Percentiles rank a stretch among this genome's conserved stretches.
Evolutionary conservation across 2,113 vertebrate genomes (phyloP).

Genomic region (Daubentonia madagascariensis): DNA sequence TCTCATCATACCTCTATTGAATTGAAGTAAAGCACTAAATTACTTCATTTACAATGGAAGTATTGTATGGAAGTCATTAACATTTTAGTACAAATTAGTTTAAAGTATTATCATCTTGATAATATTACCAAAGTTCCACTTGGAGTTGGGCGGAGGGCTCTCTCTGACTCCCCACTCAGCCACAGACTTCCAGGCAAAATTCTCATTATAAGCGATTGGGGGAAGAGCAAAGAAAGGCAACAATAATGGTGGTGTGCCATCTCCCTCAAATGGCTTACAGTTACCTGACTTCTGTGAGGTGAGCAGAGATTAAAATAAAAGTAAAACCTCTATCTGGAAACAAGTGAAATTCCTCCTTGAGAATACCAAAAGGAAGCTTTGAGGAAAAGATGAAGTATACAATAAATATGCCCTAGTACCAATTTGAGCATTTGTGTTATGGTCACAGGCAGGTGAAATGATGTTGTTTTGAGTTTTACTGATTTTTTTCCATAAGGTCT

Average conservation of each 20-base stretch:
- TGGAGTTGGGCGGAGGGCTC: neutral
- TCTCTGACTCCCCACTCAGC: neutral
- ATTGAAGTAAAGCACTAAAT: neutral
- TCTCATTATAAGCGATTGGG: neutral
- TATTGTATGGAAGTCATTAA: neutral
- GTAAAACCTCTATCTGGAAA: neutral
- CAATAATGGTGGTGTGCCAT: neutral
- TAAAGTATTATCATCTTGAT: neutral
- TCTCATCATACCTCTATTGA: neutral
- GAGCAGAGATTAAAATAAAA: neutral
- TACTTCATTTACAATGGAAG: neutral
- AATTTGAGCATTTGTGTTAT: neutral
- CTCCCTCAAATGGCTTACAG: neutral
- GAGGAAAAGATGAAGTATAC: neutral
- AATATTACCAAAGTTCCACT: neutral
- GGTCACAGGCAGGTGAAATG: neutral
- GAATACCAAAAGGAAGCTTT: neutral
- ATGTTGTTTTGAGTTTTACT: neutral
- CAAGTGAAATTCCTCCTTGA: neutral
- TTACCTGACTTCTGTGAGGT: neutral
- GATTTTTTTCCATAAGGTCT: neutral
- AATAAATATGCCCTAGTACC: neutral
- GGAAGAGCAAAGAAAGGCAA: neutral
- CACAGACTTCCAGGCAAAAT: neutral
- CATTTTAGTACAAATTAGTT: constrained; percentile 34